Evolutionary conservation across 2,797 vertebrate species (phyloP), one percentile per base, ranked within the genome.

Genomic region (Danio kyathit): DNA sequence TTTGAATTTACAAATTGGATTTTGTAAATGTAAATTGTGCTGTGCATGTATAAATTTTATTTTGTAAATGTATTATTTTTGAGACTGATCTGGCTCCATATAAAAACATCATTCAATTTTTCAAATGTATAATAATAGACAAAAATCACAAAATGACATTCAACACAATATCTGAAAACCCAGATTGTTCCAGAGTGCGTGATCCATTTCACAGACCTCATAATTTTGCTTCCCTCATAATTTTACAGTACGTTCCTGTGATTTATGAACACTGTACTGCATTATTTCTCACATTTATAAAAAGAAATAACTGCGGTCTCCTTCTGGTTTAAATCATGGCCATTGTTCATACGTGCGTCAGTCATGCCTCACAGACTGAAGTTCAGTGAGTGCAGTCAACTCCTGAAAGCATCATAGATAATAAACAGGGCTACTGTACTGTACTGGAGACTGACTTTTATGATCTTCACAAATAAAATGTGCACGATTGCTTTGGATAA

Each of bases 391-490:
- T 73, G 41, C 38, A 21, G 6, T 65, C 10, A 51, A 7, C 49
- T 75, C 12, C 51, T 12, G 51, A 21, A 40, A 64, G n/a, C 61
- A 51, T 73, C 4, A 64, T 75, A 59, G 38, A 44, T 41, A 46
- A 67, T 77, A 77, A 69, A 67, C 41, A 13, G 11, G 9, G 29
- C 65, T 9, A 8, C 8, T 43, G 54, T n/a, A n/a, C n/a, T n/a
- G 29, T 51, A 16, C 44, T 49, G 51, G 19, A 59, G 11, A 46
- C 43, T 59, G 41, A 78, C 52, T 79, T 79, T 70, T 70, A 61
- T 57, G 6, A 41, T 65, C 14, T 59, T 78, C 16, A 69, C 13
- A 38, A 21, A 38, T 69, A 19, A 6, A 14, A 41, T 17, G 0
- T 67, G 13, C 14, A 2, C 44, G 7, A 56, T 77, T 78, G 29